Evolutionary conservation across 2,113 vertebrate species (phyloP), one percentile per base, ranked within the genome.

Genomic region (Mesitornis unicolor): DNA sequence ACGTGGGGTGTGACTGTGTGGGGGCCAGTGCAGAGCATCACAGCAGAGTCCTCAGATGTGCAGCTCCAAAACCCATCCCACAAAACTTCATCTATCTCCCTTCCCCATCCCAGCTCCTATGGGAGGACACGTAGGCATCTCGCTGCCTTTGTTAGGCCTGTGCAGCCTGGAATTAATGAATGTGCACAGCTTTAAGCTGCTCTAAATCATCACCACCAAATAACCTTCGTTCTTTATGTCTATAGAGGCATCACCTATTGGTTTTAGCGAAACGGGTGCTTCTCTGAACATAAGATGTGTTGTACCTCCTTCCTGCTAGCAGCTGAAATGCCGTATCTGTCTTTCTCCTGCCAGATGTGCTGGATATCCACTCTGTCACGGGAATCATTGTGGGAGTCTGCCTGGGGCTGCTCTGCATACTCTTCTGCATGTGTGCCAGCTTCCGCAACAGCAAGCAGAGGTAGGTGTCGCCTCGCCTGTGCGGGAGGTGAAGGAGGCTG

Each of bases 301-400:
- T 48, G 43, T 67, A 35, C 40, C 47, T 60, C 77, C 45, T 88
- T 70, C 75, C 81, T 15, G 20, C 60, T 61, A 29, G 43, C 36
- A 57, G 40, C 31, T 92, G 84, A 94, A 78, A 36, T 67, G 28
- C 38, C 28, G 20, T 43, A 6, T 51, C 36, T 93, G 33, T 88
- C n/a, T 38, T 38, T 77, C 48, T 17, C 40, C 86, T 93, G 50
- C 97, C 75, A 99, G 98, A 98, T 94, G 94, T 98, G 48, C 83
- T 99, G 98, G 99, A 99, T 67, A 97, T 99, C 93, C 99, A 99
- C 95, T 99, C 99, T 4, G 99, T 99, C 94, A 99, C 99, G 0
- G 99, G 99, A 84, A 99, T 99, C 98, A 99, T 99, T 7, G 99
- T 99, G 54, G 99, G 99, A 3, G 99, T 99, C 90, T 99, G 99